Percentiles rank a stretch among this genome's conserved stretches.
Conservation (phyloP, 2,797 vertebrate species). For the Labeo calbasu region DNA sequence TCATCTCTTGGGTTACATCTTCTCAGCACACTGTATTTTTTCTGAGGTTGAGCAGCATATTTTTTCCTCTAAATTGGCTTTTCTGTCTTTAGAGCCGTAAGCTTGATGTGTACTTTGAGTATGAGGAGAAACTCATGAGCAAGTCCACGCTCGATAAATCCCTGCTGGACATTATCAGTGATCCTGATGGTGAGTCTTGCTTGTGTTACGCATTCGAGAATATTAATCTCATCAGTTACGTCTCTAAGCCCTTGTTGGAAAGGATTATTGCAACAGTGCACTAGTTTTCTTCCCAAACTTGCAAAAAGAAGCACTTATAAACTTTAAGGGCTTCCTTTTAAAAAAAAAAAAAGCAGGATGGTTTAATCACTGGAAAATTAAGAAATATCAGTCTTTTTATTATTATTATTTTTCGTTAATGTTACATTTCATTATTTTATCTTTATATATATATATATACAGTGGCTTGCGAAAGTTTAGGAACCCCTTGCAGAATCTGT, state of each 20-base stretch:
- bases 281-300: background rate
- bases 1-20: slow-evolving; percentile 46
- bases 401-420: too few species aligned
- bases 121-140: slow-evolving; percentile 98
- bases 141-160: slow-evolving; percentile 96
- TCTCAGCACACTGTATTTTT: slow-evolving; percentile 47
- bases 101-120: slow-evolving; percentile 97
- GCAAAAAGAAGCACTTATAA: background rate
- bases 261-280: background rate
- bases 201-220: background rate
- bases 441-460: too few species aligned
- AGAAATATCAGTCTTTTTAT: too few species aligned
- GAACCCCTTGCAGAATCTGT: too few species aligned
- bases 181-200: slow-evolving; percentile 89
- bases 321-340: background rate
- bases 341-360: background rate
- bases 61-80: slow-evolving; percentile 33
- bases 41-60: slow-evolving; percentile 15
- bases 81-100: slow-evolving; percentile 86
- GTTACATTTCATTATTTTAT: too few species aligned
- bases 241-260: background rate
- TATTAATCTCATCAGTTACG: background rate
- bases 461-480: too few species aligned
- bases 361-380: background rate
- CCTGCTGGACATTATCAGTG: slow-evolving; percentile 94